A percentile compares a stretch with the other conserved stretches of the same genome.
Conservation (phyloP, 30 jellyfish, hydroid and myxozoan species). For the Calvadosia cruxmelitensis region DNA sequence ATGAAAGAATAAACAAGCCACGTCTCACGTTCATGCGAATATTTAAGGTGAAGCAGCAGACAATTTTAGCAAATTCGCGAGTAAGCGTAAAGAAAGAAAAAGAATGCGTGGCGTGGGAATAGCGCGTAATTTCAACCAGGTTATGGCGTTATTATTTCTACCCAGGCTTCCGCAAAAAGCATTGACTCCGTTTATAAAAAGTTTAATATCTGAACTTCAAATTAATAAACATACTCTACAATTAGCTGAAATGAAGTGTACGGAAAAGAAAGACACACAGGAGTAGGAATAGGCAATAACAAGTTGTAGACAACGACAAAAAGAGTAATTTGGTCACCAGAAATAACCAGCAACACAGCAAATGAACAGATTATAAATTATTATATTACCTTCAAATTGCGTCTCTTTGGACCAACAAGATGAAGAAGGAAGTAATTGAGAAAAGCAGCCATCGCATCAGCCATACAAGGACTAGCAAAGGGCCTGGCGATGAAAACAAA, state of each 20-base stretch:
- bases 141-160: too few relatives aligned
- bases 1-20: too few relatives aligned
- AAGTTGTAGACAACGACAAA: background rate
- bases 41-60: too few relatives aligned
- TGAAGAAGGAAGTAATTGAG: conserved; percentile 73
- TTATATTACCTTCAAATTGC: conserved; percentile 46
- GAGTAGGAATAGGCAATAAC: background rate
- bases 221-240: too few relatives aligned
- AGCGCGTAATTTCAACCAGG: too few relatives aligned
- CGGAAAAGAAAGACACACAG: background rate
- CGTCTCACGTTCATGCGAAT: too few relatives aligned
- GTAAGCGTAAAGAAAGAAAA: too few relatives aligned
- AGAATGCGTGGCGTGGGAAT: too few relatives aligned
- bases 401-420: conserved; percentile 84
- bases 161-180: too few relatives aligned
- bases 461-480: conserved; percentile 91
- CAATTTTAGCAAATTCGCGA: too few relatives aligned
- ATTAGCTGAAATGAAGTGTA: background rate
- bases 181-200: too few relatives aligned
- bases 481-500: conserved; percentile 32
- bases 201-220: too few relatives aligned
- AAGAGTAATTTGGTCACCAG: background rate
- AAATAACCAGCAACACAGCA: background rate
- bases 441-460: conserved; percentile 77
- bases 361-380: background rate